phyloP scores from a whole-genome alignment of 2,113 vertebrate genomes.

The Tenebrosternarchus preto region DNA sequence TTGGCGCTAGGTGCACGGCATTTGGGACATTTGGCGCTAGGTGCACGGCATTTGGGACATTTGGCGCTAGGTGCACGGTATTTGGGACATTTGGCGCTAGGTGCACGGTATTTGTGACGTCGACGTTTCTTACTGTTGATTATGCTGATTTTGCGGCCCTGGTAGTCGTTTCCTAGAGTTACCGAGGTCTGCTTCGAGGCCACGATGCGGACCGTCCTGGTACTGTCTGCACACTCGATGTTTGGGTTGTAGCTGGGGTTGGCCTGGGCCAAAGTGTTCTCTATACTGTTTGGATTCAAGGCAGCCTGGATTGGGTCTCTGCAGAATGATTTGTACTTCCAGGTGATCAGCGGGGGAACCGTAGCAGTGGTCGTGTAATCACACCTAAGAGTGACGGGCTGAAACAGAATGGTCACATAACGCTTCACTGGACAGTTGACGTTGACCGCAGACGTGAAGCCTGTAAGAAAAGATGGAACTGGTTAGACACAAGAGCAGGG shows the following conservation, averaged over 20 bases:
- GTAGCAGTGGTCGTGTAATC: conserved; percentile 69
- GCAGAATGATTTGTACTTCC: conserved; percentile 90
- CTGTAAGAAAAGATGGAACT: conserved; percentile 50
- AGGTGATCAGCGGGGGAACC: conserved; percentile 72
- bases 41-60: background rate
- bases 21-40: background rate
- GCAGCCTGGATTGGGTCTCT: conserved; percentile 82
- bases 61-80: background rate
- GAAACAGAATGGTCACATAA: conserved; percentile 84
- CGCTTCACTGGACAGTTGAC: conserved; percentile 68
- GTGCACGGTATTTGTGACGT: background rate
- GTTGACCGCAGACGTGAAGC: conserved; percentile 62
- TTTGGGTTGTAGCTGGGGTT: conserved; percentile 85
- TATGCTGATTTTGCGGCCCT: conserved; percentile 84
- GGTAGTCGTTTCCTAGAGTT: conserved; percentile 76
- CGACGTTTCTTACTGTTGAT: conserved; percentile 69
- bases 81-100: background rate
- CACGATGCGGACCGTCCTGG: conserved; percentile 80
- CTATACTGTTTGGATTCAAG: conserved; percentile 79
- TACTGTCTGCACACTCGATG: conserved; percentile 81
- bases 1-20: background rate
- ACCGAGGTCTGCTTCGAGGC: conserved; percentile 81
- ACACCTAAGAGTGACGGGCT: conserved; percentile 82
- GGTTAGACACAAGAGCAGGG: background rate
- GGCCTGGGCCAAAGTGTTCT: conserved; percentile 72